phyloP scores from a whole-genome alignment of 2,797 vertebrate genomes.

The Propithecus perrieri region DNA sequence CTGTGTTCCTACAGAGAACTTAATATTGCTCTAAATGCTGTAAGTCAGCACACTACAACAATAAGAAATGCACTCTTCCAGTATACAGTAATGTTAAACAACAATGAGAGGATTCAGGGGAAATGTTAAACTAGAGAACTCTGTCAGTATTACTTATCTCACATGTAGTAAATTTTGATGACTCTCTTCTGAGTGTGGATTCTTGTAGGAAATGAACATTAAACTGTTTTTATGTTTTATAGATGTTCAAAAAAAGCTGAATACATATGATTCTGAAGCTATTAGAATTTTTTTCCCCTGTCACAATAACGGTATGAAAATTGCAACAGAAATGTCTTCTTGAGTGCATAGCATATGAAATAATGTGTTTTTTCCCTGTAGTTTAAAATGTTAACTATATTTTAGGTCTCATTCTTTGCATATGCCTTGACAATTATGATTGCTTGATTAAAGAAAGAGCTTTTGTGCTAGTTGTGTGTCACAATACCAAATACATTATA shows the following conservation, averaged over 20 bases:
- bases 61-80: slow-evolving; percentile 48
- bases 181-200: slow-evolving; percentile 66
- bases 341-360: slow-evolving; percentile 66
- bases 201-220: slow-evolving; percentile 67
- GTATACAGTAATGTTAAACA: slow-evolving; percentile 58
- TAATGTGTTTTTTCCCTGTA: slow-evolving; percentile 60
- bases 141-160: slow-evolving; percentile 59
- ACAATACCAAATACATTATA: slow-evolving; percentile 70
- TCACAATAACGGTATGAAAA: slow-evolving; percentile 76
- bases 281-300: slow-evolving; percentile 70
- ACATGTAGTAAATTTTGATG: slow-evolving; percentile 75
- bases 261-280: slow-evolving; percentile 73
- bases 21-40: slow-evolving; percentile 47
- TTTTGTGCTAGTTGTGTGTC: slow-evolving; percentile 72
- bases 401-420: slow-evolving; percentile 64
- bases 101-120: slow-evolving; percentile 43
- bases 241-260: slow-evolving; percentile 72
- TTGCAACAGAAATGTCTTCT: slow-evolving; percentile 71
- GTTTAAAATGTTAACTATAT: slow-evolving; percentile 74
- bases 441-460: slow-evolving; percentile 66
- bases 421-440: slow-evolving; percentile 73
- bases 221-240: slow-evolving; percentile 80
- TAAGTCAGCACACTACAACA: slow-evolving; percentile 33
- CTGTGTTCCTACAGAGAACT: slow-evolving; percentile 30
- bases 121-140: background rate